Conservation (phyloP, 2,797 vertebrate genomes). For the Gymnothorax javanicus region DNA sequence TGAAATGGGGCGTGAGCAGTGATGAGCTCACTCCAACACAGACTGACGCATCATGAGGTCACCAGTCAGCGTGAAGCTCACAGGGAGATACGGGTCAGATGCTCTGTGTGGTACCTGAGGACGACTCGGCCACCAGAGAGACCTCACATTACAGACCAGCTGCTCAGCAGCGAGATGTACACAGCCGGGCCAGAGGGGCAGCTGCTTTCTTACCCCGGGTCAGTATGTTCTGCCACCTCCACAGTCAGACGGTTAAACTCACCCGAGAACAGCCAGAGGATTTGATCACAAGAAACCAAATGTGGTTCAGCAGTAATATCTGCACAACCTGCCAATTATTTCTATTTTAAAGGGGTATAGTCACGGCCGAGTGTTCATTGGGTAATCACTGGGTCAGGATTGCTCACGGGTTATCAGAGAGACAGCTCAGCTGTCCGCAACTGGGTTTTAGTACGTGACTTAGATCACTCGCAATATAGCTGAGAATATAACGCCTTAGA, state of each 20-base stretch:
- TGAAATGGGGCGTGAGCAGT: background rate
- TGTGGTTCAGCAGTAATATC: background rate
- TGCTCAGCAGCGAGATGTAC: background rate
- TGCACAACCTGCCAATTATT: background rate
- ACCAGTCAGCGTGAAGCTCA: background rate
- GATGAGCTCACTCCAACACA: background rate
- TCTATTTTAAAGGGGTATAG: background rate
- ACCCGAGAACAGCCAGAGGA: background rate
- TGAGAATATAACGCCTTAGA: too few species aligned
- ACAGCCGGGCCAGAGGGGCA: background rate
- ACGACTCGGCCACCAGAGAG: background rate
- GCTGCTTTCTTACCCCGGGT: background rate
- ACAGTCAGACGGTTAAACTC: background rate
- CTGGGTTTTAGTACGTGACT: too few species aligned
- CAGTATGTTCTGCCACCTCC: background rate
- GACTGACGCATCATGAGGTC: background rate
- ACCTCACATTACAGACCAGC: background rate
- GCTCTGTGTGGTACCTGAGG: background rate
- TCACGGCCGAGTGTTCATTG: too few species aligned
- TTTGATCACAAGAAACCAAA: background rate
- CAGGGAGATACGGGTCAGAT: background rate
- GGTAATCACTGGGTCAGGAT: too few species aligned
- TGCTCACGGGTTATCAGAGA: too few species aligned
- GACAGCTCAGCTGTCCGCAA: too few species aligned
- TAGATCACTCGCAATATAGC: too few species aligned